Conservation (phyloP, 2,113 vertebrate genomes). For the Setophaga petechia region DNA sequence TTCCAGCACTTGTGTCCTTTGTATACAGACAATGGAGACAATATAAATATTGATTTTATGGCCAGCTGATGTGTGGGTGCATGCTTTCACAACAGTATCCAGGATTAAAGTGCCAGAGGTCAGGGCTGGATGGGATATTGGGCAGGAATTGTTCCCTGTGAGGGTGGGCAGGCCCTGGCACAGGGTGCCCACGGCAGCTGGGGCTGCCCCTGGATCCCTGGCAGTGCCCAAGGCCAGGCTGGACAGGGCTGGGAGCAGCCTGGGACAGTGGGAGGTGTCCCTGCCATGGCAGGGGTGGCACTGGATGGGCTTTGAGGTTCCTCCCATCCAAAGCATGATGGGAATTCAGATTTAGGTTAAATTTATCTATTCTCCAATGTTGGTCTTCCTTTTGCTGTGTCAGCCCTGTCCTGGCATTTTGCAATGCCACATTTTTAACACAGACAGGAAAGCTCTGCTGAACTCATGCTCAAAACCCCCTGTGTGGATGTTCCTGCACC, state of each 20-base stretch:
- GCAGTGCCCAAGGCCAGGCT: not conserved
- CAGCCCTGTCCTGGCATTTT: not conserved
- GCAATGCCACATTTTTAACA: not conserved
- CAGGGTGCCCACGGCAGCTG: not conserved
- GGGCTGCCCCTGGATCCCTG: not conserved
- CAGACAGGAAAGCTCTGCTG: not conserved
- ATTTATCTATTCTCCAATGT: not conserved
- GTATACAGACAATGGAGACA: not conserved
- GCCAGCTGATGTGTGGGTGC: not conserved
- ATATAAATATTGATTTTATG: not conserved
- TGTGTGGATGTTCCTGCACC: not conserved
- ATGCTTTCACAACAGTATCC: not conserved
- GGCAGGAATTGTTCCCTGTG: accelerated
- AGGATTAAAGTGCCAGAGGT: not conserved
- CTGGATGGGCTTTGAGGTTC: accelerated
- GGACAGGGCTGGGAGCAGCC: not conserved
- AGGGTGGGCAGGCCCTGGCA: not conserved
- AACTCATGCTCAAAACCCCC: not conserved
- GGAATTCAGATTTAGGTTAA: not conserved
- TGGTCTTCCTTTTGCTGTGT: not conserved
- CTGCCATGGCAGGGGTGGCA: not conserved
- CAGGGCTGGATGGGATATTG: accelerated
- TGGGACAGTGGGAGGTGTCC: not conserved
- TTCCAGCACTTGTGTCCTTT: not conserved
- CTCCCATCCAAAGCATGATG: not conserved